Base-by-base conservation (phyloP, 1,140 invertebrate species). In the Stegodyphus mimosarum region DNA sequence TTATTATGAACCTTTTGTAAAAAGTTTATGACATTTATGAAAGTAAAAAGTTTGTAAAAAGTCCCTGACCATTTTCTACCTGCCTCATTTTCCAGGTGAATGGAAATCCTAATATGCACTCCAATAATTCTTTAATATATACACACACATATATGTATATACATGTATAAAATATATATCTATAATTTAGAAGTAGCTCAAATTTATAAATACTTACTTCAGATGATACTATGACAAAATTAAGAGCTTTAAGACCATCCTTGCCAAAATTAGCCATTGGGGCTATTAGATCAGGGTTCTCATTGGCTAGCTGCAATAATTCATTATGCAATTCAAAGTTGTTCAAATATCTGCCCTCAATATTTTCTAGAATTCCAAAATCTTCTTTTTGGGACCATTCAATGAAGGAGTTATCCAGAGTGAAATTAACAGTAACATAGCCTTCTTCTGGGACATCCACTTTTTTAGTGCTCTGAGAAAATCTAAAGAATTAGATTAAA, bases 311-410 rank as follows among this genome's bases (percentile, higher is more conserved):
- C 17, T 93, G 91, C 5, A 92, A 92, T 81, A 96, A 90, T 63
- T 91, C 91, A 6, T 89, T 88, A 87, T 93, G 93, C 9, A 96
- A 88, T 88, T 95, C 93, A 11, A 90, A 87, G 80, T 93, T 94
- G 3, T 90, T 92, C 86, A 95, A 92, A 88, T 95, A 96, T 50
- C 87, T 89, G 89, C 87, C 79, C 88, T 90, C 69, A 88, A 91
- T 87, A 86, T 94, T 94, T 64, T 91, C 89, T 7, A 87, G 88
- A 7, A 93, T 89, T 73, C 92, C 92, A 90, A 94, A 96, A 90
- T 96, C 95, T 88, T 95, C 92, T 7, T 93, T 92, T 11, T 92
- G 92, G 0, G 95, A 95, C 96, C 96, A 98, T 87, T 94, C 93
- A 75, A 93, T 90, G 0, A 94, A 92, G 89, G 95, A 93, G 89